Conservation (phyloP, 2,888 invertebrate species). For the Hirtodrosophila duncani region DNA sequence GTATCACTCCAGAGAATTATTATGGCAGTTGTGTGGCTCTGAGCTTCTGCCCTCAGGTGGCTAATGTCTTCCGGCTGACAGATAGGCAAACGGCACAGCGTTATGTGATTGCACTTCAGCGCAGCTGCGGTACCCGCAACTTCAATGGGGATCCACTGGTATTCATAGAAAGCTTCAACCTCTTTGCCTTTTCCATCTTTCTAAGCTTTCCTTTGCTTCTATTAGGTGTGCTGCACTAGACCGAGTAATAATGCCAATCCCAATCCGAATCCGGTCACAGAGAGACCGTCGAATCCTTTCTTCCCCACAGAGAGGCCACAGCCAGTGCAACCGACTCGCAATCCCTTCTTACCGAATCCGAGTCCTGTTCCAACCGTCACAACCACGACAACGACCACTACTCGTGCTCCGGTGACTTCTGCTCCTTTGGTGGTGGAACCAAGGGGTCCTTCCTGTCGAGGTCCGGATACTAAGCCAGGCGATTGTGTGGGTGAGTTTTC, state of each 20-base stretch:
- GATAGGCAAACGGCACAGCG: slow-evolving; percentile 59
- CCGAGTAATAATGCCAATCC: slow-evolving; percentile 51
- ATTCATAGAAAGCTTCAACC: too few species aligned
- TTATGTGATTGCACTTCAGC: slow-evolving; percentile 69
- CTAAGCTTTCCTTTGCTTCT: background rate
- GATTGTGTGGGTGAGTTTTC: slow-evolving; percentile 62
- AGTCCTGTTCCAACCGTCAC: slow-evolving; percentile 11
- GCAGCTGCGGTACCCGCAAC: slow-evolving; percentile 72
- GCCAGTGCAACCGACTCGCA: slow-evolving; percentile 12
- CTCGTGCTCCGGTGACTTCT: slow-evolving; percentile 28
- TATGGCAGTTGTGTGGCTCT: slow-evolving; percentile 73
- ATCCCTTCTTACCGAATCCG: slow-evolving; percentile 47
- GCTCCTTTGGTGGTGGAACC: slow-evolving; percentile 31
- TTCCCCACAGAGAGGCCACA: slow-evolving; percentile 33
- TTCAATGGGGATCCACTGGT: slow-evolving; percentile 76
- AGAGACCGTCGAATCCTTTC: slow-evolving; percentile 47
- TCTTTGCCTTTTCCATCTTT: too few species aligned
- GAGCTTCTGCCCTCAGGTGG: slow-evolving; percentile 71
- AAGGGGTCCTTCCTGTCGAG: slow-evolving; percentile 47
- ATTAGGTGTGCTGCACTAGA: slow-evolving; percentile 72
- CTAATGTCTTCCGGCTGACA: slow-evolving; percentile 60
- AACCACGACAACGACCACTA: slow-evolving; percentile 26
- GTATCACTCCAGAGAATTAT: slow-evolving; percentile 74
- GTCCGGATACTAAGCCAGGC: slow-evolving; percentile 56
- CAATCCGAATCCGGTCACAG: slow-evolving; percentile 44